Percentiles rank a stretch among this genome's conserved stretches.
These are phyloP conservation scores for Drosophila falleni DNA, from an alignment of 2,888 invertebrate genomes.

Conservation along the genomic window DNA sequence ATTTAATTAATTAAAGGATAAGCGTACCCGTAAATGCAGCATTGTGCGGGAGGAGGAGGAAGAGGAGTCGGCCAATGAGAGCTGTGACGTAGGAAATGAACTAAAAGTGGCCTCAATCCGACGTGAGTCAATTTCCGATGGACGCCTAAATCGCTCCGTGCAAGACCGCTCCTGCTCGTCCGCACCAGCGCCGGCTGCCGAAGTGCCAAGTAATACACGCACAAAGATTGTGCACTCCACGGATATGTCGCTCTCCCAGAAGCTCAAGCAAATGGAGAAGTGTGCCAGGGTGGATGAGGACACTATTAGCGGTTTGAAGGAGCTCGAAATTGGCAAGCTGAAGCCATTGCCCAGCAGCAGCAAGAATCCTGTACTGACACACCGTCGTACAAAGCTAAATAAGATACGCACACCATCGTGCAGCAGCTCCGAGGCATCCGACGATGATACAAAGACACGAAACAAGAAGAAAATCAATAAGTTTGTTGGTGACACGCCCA, in stretches of 20 bases:
- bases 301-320: conserved; percentile 78
- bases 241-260: conserved; percentile 76
- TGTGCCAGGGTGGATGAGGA: conserved; percentile 65
- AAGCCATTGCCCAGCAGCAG: conserved; percentile 78
- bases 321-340: conserved; percentile 83
- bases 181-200: conserved; percentile 67
- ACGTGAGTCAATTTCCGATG: conserved; percentile 92
- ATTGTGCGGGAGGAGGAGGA: conserved; percentile 97
- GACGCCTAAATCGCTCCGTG: conserved; percentile 90
- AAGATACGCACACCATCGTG: conserved; percentile 94
- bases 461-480: conserved; percentile 93
- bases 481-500: conserved; percentile 87
- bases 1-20: conserved; percentile 67
- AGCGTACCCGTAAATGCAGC: conserved; percentile 93
- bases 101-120: conserved; percentile 87
- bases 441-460: conserved; percentile 91
- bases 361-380: conserved; percentile 85
- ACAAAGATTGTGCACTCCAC: conserved; percentile 86
- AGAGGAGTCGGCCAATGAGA: conserved; percentile 90
- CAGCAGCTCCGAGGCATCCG: conserved; percentile 97
- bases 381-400: conserved; percentile 89
- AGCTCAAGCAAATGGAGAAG: conserved; percentile 80
- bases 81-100: conserved; percentile 87
- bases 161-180: conserved; percentile 86
- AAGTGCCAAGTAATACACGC: conserved; percentile 86